Percentiles rank a stretch among this genome's conserved stretches.
Evolutionary conservation across 2,113 vertebrate species (phyloP).

Genomic region (Azemiops feae): DNA sequence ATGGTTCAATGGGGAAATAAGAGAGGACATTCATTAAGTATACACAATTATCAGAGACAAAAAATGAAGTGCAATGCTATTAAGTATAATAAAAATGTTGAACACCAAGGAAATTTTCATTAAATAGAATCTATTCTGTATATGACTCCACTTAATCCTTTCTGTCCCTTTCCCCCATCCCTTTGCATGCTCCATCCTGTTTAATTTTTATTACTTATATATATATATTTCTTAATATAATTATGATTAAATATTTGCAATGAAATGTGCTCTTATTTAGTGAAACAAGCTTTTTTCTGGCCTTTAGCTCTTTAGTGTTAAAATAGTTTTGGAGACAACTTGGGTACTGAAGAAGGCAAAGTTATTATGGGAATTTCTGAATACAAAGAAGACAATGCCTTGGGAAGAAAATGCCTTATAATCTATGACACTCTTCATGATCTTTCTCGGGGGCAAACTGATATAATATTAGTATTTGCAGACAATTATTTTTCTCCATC

Average conservation of each 20-base stretch:
- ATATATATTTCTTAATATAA: slow-evolving; percentile 81
- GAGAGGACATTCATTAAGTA: slow-evolving; percentile 80
- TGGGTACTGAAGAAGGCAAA: slow-evolving; percentile 60
- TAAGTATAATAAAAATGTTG: slow-evolving; percentile 87
- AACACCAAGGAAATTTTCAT: slow-evolving; percentile 85
- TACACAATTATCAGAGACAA: slow-evolving; percentile 83
- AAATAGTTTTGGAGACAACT: slow-evolving; percentile 57
- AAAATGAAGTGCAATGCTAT: slow-evolving; percentile 83
- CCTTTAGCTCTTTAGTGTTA: slow-evolving; percentile 39
- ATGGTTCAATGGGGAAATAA: slow-evolving; percentile 82
- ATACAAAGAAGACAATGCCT: slow-evolving; percentile 26
- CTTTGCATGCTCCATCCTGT: slow-evolving; percentile 74
- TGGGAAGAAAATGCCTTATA: slow-evolving; percentile 16
- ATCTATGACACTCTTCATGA: neutral
- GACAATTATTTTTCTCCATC: neutral
- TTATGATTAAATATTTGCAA: slow-evolving; percentile 80
- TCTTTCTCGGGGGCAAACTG: neutral
- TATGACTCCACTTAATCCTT: slow-evolving; percentile 84
- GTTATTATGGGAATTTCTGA: slow-evolving; percentile 52
- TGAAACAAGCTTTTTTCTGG: slow-evolving; percentile 44
- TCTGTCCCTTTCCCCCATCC: slow-evolving; percentile 61
- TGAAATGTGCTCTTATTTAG: slow-evolving; percentile 64
- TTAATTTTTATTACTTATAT: slow-evolving; percentile 81
- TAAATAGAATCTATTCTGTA: slow-evolving; percentile 84
- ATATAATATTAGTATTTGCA: neutral